Base-by-base conservation (phyloP, 2,888 invertebrate species). In the Tortricodes alternella region DNA sequence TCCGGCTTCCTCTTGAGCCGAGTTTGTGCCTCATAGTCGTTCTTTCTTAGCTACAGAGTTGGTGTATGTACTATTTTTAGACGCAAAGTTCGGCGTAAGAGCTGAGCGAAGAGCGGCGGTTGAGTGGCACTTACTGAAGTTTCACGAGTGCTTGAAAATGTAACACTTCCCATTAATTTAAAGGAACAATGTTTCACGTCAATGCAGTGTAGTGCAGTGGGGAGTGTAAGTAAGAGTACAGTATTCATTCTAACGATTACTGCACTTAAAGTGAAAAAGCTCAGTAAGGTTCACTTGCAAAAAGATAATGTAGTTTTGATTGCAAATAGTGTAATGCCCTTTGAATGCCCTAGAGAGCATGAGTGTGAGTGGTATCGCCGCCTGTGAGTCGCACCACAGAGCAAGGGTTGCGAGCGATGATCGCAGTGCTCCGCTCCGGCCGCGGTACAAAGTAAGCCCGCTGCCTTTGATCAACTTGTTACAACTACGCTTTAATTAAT, bases 391-490 rank as follows among this genome's bases (percentile, higher is more conserved):
- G 37, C 18, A 23, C 49, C 44, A 13, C 11, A 7, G 19, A n/a
- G 29, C 34, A 23, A 15, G 41, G 37, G 29, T 43, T 29, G 37
- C 11, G 46, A 49, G 38, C 27, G 44, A 29, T 49, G 55, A 43
- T 50, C 49, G 37, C 37, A 23, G 48, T 23, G 19, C 29, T 50
- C 44, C 37, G 35, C 46, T 46, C 46, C 11, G 32, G 29, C 37
- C 39, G 38, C 53, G 27, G 35, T 34, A 41, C 55, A 43, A 49
- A 56, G 50, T 56, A 32, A 46, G 37, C 43, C 37, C 27, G 56
- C 21, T 21, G 27, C 50, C 56, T 56, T 56, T 56, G 56, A 56
- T 56, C 49, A 50, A 44, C 37, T 56, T 37, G 37, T 49, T 55
- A 49, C 49, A 43, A 35, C 27, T 55, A 44, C 49, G 13, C 44